Evolutionary conservation across 1,140 invertebrate genomes (phyloP).

Genomic region (Diuraphis noxia): DNA sequence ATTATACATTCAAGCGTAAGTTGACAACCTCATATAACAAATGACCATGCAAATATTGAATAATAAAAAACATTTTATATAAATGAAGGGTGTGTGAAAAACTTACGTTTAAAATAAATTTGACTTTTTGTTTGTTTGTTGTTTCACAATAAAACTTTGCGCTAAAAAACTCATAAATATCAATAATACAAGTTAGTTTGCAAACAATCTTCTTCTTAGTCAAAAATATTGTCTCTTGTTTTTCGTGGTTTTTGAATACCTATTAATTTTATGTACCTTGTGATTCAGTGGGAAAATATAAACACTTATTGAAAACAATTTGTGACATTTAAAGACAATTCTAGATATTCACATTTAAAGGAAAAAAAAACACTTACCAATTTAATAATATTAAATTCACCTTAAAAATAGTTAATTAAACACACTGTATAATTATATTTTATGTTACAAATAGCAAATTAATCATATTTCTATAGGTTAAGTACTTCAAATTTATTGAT

Average conservation of each 20-base stretch:
- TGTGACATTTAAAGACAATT: neutral
- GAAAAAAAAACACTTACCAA: neutral
- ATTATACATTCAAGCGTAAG: neutral
- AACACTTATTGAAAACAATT: neutral
- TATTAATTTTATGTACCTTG: neutral
- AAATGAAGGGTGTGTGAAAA: neutral
- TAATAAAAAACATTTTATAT: neutral
- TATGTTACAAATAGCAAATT: neutral
- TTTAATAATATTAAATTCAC: too few relatives aligned
- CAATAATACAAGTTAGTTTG: neutral
- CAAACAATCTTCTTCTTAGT: neutral
- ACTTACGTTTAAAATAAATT: neutral
- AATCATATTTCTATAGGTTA: neutral
- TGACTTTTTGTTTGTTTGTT: slow-evolving; percentile 19
- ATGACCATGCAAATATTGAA: neutral
- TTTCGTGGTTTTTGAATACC: neutral
- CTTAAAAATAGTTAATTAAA: neutral
- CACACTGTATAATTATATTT: neutral
- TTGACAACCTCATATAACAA: neutral
- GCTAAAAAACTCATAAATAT: neutral
- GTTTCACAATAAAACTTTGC: slow-evolving; percentile 15
- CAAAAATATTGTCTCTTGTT: neutral
- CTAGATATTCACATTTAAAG: neutral
- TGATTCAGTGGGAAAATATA: neutral
- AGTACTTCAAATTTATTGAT: neutral